Percentiles rank a stretch among this genome's conserved stretches.
These are phyloP conservation scores for Abscondita cerata DNA, from an alignment of 2,888 invertebrate genomes.

Conservation along the genomic window DNA sequence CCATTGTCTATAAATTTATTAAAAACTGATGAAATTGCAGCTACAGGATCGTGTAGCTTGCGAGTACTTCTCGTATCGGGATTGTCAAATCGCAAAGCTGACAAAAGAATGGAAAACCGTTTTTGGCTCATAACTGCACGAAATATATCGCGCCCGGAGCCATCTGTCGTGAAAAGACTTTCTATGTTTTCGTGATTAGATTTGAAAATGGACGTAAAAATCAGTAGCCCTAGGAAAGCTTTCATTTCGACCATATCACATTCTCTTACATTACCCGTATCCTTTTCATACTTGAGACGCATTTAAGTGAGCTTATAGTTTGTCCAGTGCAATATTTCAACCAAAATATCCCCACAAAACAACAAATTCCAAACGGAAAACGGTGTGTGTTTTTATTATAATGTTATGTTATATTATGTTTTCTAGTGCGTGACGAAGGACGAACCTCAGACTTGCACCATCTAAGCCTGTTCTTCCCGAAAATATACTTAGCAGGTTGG, in stretches of 20 bases:
- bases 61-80: neutral
- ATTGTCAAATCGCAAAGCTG: neutral
- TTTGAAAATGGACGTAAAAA: neutral
- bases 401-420: neutral
- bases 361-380: neutral
- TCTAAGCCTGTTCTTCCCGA: neutral
- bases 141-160: too few species aligned
- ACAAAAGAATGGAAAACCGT: neutral
- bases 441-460: neutral
- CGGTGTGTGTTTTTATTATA: neutral
- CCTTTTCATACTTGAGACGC: neutral
- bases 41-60: constrained; percentile 1
- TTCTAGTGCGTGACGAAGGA: neutral
- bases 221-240: neutral
- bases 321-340: neutral
- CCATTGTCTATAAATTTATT: constrained; percentile 26
- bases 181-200: too few species aligned
- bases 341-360: neutral
- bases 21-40: constrained; percentile 29
- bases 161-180: too few species aligned
- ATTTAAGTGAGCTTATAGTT: neutral
- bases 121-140: neutral
- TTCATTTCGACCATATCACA: neutral
- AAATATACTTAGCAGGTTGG: too few species aligned
- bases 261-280: neutral